phyloP scores from a whole-genome alignment of 2,797 vertebrate genomes.

The Sebastes aleutianus region DNA sequence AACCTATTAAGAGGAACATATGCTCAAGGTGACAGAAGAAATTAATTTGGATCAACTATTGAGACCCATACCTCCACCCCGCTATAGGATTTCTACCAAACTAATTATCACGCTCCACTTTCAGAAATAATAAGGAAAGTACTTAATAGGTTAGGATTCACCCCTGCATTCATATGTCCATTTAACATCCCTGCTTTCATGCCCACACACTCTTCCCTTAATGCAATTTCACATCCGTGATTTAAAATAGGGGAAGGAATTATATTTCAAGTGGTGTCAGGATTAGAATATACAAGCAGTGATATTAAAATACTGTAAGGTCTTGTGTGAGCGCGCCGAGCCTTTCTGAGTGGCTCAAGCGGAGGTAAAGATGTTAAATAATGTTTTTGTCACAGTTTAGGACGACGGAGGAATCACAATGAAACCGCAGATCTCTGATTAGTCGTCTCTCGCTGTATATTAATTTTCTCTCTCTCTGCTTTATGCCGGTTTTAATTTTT shows the following conservation, averaged over 20 bases:
- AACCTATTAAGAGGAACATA: slow-evolving; percentile 80
- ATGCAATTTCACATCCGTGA: slow-evolving; percentile 77
- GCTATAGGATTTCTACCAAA: slow-evolving; percentile 79
- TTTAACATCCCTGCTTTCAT: slow-evolving; percentile 77
- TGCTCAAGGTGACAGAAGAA: slow-evolving; percentile 81
- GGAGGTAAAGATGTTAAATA: slow-evolving; percentile 75
- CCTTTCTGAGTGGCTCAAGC: slow-evolving; percentile 52
- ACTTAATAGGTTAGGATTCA: slow-evolving; percentile 82
- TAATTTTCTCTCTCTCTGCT: slow-evolving; percentile 65
- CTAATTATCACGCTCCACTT: slow-evolving; percentile 83
- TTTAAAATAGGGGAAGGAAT: slow-evolving; percentile 75
- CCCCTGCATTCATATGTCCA: slow-evolving; percentile 80
- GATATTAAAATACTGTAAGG: slow-evolving; percentile 73
- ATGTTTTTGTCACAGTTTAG: slow-evolving; percentile 72
- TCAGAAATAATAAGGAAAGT: slow-evolving; percentile 82
- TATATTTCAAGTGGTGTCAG: slow-evolving; percentile 78
- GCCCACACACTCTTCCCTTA: slow-evolving; percentile 72
- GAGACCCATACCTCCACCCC: slow-evolving; percentile 76
- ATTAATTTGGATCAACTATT: slow-evolving; percentile 83
- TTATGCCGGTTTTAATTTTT: slow-evolving; percentile 69
- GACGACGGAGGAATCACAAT: slow-evolving; percentile 59
- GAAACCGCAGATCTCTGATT: slow-evolving; percentile 71
- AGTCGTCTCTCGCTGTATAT: slow-evolving; percentile 67
- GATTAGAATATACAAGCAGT: slow-evolving; percentile 76
- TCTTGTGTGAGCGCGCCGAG: slow-evolving; percentile 25